These are phyloP conservation scores for Diaperis boleti DNA, from an alignment of 2,888 invertebrate species.

Conservation along the genomic window DNA sequence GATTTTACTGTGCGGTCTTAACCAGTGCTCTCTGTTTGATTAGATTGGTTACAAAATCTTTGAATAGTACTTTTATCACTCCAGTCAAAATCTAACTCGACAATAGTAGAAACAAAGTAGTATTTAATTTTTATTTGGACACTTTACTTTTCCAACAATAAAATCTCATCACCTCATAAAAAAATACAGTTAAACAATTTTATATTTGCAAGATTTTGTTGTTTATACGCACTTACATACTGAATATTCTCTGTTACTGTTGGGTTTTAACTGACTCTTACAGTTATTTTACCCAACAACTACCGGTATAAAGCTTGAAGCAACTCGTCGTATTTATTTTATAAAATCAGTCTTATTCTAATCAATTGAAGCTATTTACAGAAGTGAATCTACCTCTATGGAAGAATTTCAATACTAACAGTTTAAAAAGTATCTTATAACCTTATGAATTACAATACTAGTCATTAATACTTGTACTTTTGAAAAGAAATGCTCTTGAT, in stretches of 20 bases:
- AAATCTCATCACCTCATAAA: too few relatives aligned
- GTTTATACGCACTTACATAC: not conserved
- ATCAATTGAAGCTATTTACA: conserved; percentile 44
- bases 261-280: not conserved
- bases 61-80: too few relatives aligned
- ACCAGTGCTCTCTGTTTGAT: conserved; percentile 30
- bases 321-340: conserved; percentile 19
- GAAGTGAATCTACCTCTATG: conserved; percentile 30
- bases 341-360: conserved; percentile 46
- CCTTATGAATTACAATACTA: conserved; percentile 28
- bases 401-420: conserved; percentile 39
- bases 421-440: conserved; percentile 18
- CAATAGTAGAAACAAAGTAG: too few relatives aligned
- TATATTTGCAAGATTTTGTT: not conserved
- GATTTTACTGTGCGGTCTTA: conserved; percentile 34
- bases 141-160: too few relatives aligned
- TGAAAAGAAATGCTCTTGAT: conserved; percentile 8
- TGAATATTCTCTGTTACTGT: not conserved
- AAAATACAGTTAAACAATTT: too few relatives aligned
- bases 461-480: conserved; percentile 18
- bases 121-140: too few relatives aligned
- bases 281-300: conserved; percentile 23
- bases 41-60: conserved; percentile 1
- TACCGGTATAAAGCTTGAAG: conserved; percentile 25
- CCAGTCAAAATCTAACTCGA: too few relatives aligned